Conservation (phyloP, 2,113 vertebrate species). For the Neogale vison region DNA sequence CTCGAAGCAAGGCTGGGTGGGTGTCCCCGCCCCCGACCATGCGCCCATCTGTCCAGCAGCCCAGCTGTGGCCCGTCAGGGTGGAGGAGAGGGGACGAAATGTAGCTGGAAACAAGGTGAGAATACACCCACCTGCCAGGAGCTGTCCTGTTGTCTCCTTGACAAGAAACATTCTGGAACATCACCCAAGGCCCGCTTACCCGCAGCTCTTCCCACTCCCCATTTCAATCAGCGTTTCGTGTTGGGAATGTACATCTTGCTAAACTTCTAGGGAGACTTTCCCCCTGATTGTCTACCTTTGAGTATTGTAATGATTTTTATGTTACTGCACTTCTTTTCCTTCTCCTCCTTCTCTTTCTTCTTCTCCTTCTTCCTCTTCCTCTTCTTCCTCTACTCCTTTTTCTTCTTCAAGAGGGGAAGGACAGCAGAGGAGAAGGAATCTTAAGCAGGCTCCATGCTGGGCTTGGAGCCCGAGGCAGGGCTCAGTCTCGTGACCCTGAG, state of each 20-base stretch:
- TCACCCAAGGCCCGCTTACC: not conserved
- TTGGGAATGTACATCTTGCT: not conserved
- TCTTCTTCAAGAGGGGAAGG: not conserved
- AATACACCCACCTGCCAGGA: not conserved
- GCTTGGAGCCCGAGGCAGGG: not conserved
- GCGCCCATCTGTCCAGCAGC: not conserved
- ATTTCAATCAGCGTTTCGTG: not conserved
- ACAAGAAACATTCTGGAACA: not conserved
- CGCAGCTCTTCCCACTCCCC: not conserved
- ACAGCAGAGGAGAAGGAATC: not conserved
- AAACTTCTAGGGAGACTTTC: not conserved
- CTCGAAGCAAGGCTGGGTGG: not conserved
- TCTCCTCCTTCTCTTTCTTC: too few relatives aligned
- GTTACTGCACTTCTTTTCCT: not conserved
- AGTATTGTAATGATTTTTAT: not conserved
- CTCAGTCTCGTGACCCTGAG: not conserved
- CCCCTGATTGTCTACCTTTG: not conserved
- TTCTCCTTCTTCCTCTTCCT: not conserved
- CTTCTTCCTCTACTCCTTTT: not conserved
- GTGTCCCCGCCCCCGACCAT: not conserved
- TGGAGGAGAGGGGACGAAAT: too few relatives aligned
- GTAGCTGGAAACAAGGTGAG: not conserved
- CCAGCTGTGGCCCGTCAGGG: not conserved
- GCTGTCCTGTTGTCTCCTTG: rapidly evolving
- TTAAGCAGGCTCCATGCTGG: not conserved